Evolutionary conservation across 1,140 invertebrate genomes (phyloP).

Genomic region (Eriocheir sinensis): DNA sequence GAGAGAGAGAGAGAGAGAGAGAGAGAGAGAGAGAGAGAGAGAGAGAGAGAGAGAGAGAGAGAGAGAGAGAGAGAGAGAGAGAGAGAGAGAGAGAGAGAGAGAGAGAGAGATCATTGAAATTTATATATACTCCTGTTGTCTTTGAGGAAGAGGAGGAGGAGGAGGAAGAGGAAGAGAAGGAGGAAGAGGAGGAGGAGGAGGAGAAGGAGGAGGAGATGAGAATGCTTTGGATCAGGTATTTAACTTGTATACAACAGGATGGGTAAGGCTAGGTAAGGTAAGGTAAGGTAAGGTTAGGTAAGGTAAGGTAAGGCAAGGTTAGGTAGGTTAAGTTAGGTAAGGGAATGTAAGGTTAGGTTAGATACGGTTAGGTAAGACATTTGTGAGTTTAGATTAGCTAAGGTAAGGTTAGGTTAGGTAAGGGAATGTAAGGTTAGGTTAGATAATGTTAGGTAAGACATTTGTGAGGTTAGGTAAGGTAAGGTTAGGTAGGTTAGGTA

Average conservation of each 20-base stretch:
- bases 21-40: neutral
- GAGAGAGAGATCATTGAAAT: neutral
- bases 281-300: constrained; percentile 13
- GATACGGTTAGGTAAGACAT: no score
- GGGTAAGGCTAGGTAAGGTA: neutral
- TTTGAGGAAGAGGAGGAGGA: neutral
- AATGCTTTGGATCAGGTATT: neutral
- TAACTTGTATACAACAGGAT: neutral
- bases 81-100: constrained; percentile 51
- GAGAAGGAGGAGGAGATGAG: neutral
- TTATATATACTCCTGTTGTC: no score
- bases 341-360: no score
- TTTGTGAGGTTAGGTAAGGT: no score
- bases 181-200: neutral
- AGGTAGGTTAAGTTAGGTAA: no score
- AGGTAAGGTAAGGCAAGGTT: constrained; percentile 1
- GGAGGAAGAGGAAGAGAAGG: neutral
- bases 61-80: constrained; percentile 52
- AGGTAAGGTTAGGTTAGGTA: no score
- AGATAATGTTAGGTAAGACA: no score
- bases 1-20: constrained; percentile 46
- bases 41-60: neutral
- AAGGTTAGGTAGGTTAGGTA: no score
- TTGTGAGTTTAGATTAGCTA: no score
- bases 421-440: no score